Evolutionary conservation across 1,140 invertebrate genomes (phyloP), one percentile per base, ranked within the genome.

Genomic region (Heliothis virescens): DNA sequence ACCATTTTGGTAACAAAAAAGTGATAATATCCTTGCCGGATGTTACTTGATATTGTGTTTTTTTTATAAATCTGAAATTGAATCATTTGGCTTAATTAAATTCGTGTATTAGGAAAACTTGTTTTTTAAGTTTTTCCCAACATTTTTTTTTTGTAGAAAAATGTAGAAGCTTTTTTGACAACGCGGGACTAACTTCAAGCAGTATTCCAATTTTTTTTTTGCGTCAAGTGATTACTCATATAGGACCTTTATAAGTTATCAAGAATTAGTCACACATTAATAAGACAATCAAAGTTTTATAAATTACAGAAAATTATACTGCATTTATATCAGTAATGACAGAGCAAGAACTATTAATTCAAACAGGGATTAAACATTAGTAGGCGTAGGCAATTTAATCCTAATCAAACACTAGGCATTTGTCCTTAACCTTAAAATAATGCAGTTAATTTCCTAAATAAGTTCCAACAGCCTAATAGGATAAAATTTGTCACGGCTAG

Each of bases 401-500:
- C 57, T 18, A 67, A 29, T 9, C 41, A 48, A 67, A 48, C 34
- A 16, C 62, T 21, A 18, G 16, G 63, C 41, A 48, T 12, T 48
- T 16, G 29, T 18, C 60, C 63, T 67, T 67, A 67, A 67, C 34
- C n/a, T 18, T 67, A 63, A 41, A 11, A 48, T 48, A 11, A 41
- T 48, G 48, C 63, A 21, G 16, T 3, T 48, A 67, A 67, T 67
- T 67, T 67, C 16, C 60, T 63, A 63, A 67, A 67, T 67, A 67
- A 63, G 60, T 63, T 63, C 60, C 60, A 29, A 63, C 60, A 63
- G 12, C 41, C 12, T 13, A 67, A 67, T 67, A 67, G 63, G 41
- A 67, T 67, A 48, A 34, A 67, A 67, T 67, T 67, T 48, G 63
- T 67, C 63, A 67, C 16, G 63, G 16, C 18, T 67, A 48, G 41